Conservation (phyloP, 2,797 vertebrate genomes). For the Eptatretus atami region DNA sequence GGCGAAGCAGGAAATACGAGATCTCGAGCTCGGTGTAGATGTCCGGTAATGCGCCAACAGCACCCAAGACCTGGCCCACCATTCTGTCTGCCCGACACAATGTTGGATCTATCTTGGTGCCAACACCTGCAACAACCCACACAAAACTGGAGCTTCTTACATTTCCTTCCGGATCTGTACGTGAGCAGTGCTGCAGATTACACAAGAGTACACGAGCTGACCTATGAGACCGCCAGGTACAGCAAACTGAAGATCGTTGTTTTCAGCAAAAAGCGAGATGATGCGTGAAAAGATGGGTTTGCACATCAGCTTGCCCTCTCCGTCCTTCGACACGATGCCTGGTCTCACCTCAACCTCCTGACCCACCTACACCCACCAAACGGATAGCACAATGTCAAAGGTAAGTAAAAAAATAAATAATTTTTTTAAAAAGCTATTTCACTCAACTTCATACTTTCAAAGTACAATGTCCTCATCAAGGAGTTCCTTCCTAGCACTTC, state of each 20-base stretch:
- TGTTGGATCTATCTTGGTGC: constrained; percentile 89
- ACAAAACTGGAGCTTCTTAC: background rate
- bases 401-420: too few species aligned
- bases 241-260: constrained; percentile 88
- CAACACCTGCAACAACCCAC: constrained; percentile 30
- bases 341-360: constrained; percentile 90
- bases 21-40: constrained; percentile 96
- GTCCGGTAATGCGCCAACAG: constrained; percentile 71
- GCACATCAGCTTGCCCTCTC: constrained; percentile 95
- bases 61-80: constrained; percentile 93
- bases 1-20: constrained; percentile 65
- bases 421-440: too few species aligned
- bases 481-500: background rate
- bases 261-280: constrained; percentile 76
- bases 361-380: constrained; percentile 31
- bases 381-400: background rate
- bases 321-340: constrained; percentile 92
- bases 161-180: too few species aligned
- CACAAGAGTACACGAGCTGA: constrained; percentile 13
- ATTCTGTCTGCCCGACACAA: constrained; percentile 80
- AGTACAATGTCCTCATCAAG: too few species aligned
- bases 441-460: too few species aligned
- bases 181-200: too few species aligned
- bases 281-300: constrained; percentile 99
- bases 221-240: constrained; percentile 88